Evolutionary conservation across 2,888 invertebrate species (phyloP).

Genomic region (Chaetoderma sp.): DNA sequence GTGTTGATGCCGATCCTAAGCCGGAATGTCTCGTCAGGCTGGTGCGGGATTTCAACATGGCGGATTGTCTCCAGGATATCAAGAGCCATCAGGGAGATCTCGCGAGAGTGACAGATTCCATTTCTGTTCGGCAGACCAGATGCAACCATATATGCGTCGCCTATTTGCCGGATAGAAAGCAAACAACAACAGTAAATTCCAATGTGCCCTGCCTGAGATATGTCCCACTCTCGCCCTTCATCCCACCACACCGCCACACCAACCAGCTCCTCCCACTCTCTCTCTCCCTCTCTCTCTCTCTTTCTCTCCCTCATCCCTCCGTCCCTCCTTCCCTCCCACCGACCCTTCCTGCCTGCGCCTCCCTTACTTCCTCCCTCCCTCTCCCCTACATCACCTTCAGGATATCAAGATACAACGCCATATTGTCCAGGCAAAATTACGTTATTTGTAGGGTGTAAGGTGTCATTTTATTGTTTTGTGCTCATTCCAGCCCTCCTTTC

Average conservation of each 20-base stretch:
- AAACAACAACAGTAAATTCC: background rate
- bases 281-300: background rate
- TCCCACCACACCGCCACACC: background rate
- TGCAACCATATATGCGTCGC: slow-evolving; percentile 77
- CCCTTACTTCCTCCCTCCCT: no score
- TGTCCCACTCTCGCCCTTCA: slow-evolving; percentile 1
- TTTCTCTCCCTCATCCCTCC: background rate
- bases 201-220: no score
- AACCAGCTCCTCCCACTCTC: background rate
- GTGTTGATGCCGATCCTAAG: slow-evolving; percentile 46
- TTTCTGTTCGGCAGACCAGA: slow-evolving; percentile 47
- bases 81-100: slow-evolving; percentile 43
- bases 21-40: slow-evolving; percentile 33
- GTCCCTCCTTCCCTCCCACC: no score
- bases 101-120: slow-evolving; percentile 41
- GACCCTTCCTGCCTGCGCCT: no score
- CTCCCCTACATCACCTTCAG: no score
- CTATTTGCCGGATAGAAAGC: slow-evolving; percentile 62
- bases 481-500: no score
- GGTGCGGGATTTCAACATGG: slow-evolving; percentile 33
- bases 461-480: no score
- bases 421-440: no score
- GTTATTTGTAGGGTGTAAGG: no score
- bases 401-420: no score
- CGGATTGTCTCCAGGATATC: slow-evolving; percentile 38